Base-by-base conservation (phyloP, 1,140 invertebrate genomes). In the Aphidius gifuensis region DNA sequence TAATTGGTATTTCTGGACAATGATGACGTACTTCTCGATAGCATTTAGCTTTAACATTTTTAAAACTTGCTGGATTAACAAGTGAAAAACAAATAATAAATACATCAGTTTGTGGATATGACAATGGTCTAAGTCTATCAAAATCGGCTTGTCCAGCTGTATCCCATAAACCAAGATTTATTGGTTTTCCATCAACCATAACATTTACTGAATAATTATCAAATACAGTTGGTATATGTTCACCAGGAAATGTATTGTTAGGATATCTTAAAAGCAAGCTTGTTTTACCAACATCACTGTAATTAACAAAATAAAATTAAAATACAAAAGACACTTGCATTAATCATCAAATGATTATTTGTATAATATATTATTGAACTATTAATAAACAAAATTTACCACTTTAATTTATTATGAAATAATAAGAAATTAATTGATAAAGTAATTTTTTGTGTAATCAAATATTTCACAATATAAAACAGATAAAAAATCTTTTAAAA, bases 121-220 rank as follows among this genome's bases (percentile, higher is more conserved):
- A 97, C 5, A 99, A 83, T 16, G n/a, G n/a, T n/a, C n/a, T n/a
- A 55, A 98, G 83, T 70, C 96, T 86, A 79, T 97, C 94, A 74
- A 97, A 98, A 83, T 97, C 94, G 83, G 97, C 94, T 78, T 97
- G 94, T 48, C 93, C 93, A 53, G 93, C n/a, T n/a, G n/a, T n/a
- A n/a, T n/a, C n/a, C 91, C 93, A 96, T 40, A 96, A 80, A 6
- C 93, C 95, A 69, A 99, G 80, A 82, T 97, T 98, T n/a, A n/a
- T n/a, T n/a, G n/a, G n/a, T n/a, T n/a, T n/a, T n/a, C n/a, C n/a
- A n/a, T n/a, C n/a, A 16, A 99, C 96, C 94, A 98, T 98, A n/a
- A 99, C 96, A 87, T 98, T 98, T 32, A 96, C 96, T 5, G 96
- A 97, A 83, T 98, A 98, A 77, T 98, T 99, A 83, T 98, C 97